These are phyloP conservation scores for Anniella stebbinsi DNA, from an alignment of 2,797 vertebrate genomes.

Conservation along the genomic window DNA sequence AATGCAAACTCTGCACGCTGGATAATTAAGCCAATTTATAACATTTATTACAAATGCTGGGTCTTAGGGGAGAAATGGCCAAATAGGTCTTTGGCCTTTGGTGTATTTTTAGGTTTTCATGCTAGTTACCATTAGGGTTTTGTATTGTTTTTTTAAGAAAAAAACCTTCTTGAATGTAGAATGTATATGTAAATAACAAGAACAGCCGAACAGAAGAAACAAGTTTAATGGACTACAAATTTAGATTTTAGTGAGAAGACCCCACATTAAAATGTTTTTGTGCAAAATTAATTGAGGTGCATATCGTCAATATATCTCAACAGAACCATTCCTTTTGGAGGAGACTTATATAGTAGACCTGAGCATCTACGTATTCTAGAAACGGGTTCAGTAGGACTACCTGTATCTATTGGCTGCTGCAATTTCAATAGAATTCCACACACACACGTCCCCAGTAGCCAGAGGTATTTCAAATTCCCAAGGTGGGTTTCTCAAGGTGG, in stretches of 20 bases:
- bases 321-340: not conserved
- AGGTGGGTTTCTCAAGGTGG: not conserved
- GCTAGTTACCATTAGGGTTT: not conserved
- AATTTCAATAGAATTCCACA: not conserved
- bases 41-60: not conserved
- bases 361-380: not conserved
- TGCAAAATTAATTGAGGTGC: not conserved
- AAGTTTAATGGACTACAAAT: not conserved
- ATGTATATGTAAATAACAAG: not conserved
- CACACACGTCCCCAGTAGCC: not conserved
- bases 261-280: not conserved
- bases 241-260: not conserved
- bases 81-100: not conserved
- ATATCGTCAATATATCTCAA: no score
- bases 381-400: not conserved
- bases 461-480: not conserved
- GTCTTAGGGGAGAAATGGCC: not conserved
- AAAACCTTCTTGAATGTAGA: not conserved
- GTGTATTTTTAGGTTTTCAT: not conserved
- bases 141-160: not conserved
- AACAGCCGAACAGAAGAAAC: not conserved
- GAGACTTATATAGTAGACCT: no score
- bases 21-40: not conserved
- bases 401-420: not conserved
- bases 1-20: not conserved